A percentile compares a stretch with the other conserved stretches of the same genome.
phyloP scores from a whole-genome alignment of 2,888 invertebrate genomes.

The Exephanes ischioxanthus region DNA sequence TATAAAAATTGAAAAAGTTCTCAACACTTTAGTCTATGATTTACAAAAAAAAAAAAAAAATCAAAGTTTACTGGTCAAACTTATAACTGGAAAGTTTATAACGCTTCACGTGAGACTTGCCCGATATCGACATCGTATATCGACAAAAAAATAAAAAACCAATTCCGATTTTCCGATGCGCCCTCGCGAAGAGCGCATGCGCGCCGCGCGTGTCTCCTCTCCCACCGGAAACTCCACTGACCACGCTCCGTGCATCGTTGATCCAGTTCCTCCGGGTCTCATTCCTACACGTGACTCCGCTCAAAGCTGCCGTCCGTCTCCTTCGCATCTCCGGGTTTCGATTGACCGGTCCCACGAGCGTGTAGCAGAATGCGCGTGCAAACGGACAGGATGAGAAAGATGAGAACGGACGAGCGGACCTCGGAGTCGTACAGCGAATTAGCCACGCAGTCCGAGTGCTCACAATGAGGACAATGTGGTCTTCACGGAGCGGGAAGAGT shows the following conservation, averaged over 20 bases:
- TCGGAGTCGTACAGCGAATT: slow-evolving; percentile 72
- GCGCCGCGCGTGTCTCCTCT: not conserved
- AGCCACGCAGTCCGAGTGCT: slow-evolving; percentile 73
- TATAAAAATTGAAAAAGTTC: too few species aligned
- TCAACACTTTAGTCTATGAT: too few species aligned
- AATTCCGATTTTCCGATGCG: not conserved
- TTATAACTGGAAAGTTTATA: too few species aligned
- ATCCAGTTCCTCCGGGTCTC: slow-evolving; percentile 13
- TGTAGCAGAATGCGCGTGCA: slow-evolving; percentile 17
- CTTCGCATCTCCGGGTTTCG: slow-evolving; percentile 22
- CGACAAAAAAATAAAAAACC: not conserved
- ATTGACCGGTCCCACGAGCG: slow-evolving; percentile 55
- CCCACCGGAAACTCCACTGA: slow-evolving; percentile 22
- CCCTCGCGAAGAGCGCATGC: not conserved
- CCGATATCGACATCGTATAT: not conserved
- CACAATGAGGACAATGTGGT: slow-evolving; percentile 74
- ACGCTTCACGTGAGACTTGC: too few species aligned
- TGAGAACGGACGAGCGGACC: slow-evolving; percentile 56
- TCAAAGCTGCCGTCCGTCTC: not conserved
- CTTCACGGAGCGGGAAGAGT: slow-evolving; percentile 69
- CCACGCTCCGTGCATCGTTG: not conserved
- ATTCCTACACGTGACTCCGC: not conserved
- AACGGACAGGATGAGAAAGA: slow-evolving; percentile 48
- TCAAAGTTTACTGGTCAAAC: too few species aligned
- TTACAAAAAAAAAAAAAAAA: too few species aligned